Conservation (phyloP, 64 coral and sea anemone genomes). For the Actinia equina region DNA sequence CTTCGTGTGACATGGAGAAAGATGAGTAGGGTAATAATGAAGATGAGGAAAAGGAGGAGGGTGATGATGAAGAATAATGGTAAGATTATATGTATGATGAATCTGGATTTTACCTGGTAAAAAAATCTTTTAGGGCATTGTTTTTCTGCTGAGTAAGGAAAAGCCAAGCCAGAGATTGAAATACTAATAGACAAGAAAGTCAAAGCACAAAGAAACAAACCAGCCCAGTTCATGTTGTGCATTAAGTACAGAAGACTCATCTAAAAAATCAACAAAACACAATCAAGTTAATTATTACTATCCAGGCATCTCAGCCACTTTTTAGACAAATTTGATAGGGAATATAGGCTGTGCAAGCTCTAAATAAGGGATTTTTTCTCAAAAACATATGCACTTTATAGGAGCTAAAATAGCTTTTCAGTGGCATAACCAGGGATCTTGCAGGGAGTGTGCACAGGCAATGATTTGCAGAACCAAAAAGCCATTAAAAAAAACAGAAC, state of each 20-base stretch:
- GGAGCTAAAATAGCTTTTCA: no score
- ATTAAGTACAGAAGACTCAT: conserved; percentile 77
- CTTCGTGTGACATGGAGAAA: neutral
- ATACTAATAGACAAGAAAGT: conserved; percentile 35
- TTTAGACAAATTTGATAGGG: no score
- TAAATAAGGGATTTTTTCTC: no score
- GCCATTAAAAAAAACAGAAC: no score
- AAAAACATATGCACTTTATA: no score
- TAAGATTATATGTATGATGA: neutral
- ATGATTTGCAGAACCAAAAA: no score
- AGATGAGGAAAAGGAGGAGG: no score
- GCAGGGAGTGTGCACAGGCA: no score
- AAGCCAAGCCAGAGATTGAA: conserved; percentile 63
- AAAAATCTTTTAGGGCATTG: conserved; percentile 92
- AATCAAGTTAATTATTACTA: neutral
- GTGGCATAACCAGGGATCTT: no score
- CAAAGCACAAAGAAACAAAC: conserved; percentile 45
- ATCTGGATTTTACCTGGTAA: conserved; percentile 64
- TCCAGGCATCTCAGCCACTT: no score
- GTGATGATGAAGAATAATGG: no score
- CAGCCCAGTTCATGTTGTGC: conserved; percentile 49
- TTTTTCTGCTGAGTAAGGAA: conserved; percentile 80
- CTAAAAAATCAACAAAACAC: conserved; percentile 14
- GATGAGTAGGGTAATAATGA: neutral
- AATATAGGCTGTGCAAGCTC: no score